Conservation (phyloP, 2,113 vertebrate species). For the Cebidichthys violaceus region DNA sequence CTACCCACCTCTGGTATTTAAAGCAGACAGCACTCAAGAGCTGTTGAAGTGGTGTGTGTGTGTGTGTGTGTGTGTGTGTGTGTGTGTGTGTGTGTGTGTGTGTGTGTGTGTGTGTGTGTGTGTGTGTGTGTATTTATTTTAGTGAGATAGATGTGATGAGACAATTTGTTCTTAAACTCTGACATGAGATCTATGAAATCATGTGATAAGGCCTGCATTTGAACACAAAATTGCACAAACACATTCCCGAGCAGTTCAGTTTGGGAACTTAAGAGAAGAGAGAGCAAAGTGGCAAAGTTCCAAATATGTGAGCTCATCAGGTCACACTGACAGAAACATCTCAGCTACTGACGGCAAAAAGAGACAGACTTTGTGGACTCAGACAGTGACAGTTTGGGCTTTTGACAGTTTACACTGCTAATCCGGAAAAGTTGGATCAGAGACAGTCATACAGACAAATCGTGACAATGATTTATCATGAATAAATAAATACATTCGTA, state of each 20-base stretch:
- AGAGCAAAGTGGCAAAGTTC: not conserved
- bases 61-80: not conserved
- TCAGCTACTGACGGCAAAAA: not conserved
- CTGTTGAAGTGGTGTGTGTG: constrained; percentile 15
- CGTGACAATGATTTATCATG: not conserved
- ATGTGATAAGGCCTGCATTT: not conserved
- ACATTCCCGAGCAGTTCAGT: not conserved
- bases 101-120: not conserved
- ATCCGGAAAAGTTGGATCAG: not conserved
- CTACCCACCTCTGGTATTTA: constrained; percentile 53
- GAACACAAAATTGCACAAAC: not conserved
- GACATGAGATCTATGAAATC: not conserved
- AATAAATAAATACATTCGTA: not conserved
- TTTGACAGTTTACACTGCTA: not conserved
- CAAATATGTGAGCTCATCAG: not conserved
- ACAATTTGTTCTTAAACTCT: not conserved
- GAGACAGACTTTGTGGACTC: constrained; percentile 11
- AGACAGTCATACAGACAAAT: not conserved
- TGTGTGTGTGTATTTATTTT: not conserved
- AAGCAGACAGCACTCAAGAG: constrained; percentile 22
- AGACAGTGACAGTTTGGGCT: not conserved
- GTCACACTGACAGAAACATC: not conserved
- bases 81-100: not conserved
- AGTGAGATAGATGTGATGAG: not conserved
- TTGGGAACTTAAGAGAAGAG: not conserved